Base-by-base conservation (phyloP, 2,888 invertebrate genomes). In the Erebia palarica region DNA sequence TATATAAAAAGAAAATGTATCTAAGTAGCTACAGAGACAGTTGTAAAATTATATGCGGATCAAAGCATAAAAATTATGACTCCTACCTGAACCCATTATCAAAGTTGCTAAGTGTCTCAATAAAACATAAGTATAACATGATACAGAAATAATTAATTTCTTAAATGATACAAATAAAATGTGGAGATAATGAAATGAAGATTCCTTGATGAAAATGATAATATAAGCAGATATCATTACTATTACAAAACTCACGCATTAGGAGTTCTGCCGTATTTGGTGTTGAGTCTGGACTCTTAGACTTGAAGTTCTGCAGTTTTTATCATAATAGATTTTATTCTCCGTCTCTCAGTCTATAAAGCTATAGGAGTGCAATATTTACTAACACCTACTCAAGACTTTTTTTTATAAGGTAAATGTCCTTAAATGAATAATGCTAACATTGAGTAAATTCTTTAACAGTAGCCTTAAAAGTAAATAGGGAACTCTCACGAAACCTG, bases 401-500 rank as follows among this genome's bases (percentile, higher is more conserved):
- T 63, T 75, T 67, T 55, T 18, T 73, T 70, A 68, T 75, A 67
- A 74, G 72, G 72, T 59, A 67, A 75, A 71, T 74, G 70, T 67
- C 70, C 58, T 67, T 58, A 27, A 68, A 67, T 55, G 47, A 59
- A 55, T 72, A 61, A 76, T 75, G 73, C 70, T 58, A 75, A 75
- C 75, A 77, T 74, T 78, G 76, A 72, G 65, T 72, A 68, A 74
- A 72, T 70, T 58, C 66, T 73, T 75, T 65, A 71, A 72, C 73
- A 53, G 71, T 67, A 74, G 74, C 73, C 74, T 73, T 68, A 70
- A 81, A 80, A 82, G 81, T 80, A 85, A 84, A 84, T 82, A 81
- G 81, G 81, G 81, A 81, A 80, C 76, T 87, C 86, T 84, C 84
- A 87, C 84, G 82, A 82, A 85, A 82, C 87, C 84, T 81, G 77